Conservation (phyloP, 1,140 invertebrate genomes). For the Anastrepha obliqua region DNA sequence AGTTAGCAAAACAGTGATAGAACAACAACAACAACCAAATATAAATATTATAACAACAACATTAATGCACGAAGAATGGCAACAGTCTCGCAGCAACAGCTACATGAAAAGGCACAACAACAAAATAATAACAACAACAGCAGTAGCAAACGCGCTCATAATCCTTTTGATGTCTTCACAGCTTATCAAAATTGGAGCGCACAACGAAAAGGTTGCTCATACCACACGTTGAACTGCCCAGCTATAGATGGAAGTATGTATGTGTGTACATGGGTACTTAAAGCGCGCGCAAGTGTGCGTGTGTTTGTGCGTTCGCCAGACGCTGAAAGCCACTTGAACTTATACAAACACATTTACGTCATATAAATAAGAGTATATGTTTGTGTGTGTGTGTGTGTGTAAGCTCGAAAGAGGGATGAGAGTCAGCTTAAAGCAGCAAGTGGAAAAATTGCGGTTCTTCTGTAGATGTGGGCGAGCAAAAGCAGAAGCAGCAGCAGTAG, state of each 20-base stretch:
- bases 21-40: neutral
- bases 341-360: too few species aligned
- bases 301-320: too few species aligned
- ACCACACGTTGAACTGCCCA: neutral
- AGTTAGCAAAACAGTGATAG: neutral
- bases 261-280: too few species aligned
- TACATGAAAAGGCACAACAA: neutral
- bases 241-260: too few species aligned
- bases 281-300: too few species aligned
- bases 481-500: too few species aligned
- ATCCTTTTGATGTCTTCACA: constrained; percentile 29
- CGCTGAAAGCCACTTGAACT: neutral
- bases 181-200: constrained; percentile 15
- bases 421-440: neutral
- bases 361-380: neutral
- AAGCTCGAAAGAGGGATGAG: neutral
- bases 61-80: too few species aligned
- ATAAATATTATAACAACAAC: neutral
- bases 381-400: neutral
- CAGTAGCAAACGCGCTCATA: neutral
- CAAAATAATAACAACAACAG: neutral
- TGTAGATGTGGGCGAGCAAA: neutral
- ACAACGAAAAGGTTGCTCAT: constrained; percentile 27
- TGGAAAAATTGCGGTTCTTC: neutral
- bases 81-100: too few species aligned